A percentile compares a stretch with the other conserved stretches of the same genome.
Conservation (phyloP, 23 tunicate genomes). For the Styela clava region DNA sequence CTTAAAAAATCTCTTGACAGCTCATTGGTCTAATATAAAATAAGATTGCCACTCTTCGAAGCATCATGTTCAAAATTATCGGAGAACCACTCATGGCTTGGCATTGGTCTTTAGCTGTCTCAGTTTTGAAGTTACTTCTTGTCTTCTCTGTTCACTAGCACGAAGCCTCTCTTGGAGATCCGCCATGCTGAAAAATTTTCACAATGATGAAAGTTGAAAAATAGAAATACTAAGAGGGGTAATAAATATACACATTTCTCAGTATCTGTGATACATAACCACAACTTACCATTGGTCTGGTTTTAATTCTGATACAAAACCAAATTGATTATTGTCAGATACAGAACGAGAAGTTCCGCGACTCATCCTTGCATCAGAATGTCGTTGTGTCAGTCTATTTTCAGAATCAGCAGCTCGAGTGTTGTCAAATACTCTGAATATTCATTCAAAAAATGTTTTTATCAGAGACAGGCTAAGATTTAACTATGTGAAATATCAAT, state of each 20-base stretch:
- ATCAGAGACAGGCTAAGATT: too few species aligned
- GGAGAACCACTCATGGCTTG: background rate
- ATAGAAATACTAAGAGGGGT: background rate
- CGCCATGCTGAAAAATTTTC: constrained; percentile 62
- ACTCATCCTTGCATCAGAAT: background rate
- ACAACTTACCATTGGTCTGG: constrained; percentile 12
- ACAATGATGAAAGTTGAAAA: background rate
- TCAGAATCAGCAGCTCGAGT: background rate
- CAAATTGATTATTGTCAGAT: background rate
- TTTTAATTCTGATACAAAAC: background rate
- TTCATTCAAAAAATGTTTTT: background rate
- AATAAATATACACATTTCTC: too few species aligned
- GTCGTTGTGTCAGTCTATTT: background rate
- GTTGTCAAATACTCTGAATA: background rate
- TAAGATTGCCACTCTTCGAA: too few species aligned
- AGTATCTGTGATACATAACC: too few species aligned
- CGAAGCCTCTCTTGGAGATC: constrained; percentile 52
- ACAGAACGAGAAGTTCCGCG: background rate
- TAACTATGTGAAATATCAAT: too few species aligned
- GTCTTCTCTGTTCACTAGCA: constrained; percentile 61
- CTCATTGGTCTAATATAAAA: too few species aligned
- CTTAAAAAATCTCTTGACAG: too few species aligned
- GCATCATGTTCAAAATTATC: too few species aligned
- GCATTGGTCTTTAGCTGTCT: constrained; percentile 32
- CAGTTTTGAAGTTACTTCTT: constrained; percentile 48